phyloP scores from a whole-genome alignment of 2,888 invertebrate genomes.

The Teleogryllus oceanicus region DNA sequence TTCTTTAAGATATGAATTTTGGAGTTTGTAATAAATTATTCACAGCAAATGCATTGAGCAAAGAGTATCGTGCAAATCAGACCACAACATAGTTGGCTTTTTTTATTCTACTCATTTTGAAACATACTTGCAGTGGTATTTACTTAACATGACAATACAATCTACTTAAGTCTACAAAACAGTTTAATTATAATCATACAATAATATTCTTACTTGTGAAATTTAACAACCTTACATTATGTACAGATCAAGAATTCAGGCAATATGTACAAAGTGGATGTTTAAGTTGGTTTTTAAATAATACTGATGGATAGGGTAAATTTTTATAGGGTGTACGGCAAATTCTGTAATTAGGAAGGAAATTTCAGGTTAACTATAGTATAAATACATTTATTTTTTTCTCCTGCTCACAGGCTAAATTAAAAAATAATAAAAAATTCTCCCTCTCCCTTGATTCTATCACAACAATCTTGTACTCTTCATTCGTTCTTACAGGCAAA shows the following conservation, averaged over 20 bases:
- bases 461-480: neutral
- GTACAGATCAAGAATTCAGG: conserved; percentile 28
- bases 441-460: neutral
- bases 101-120: neutral
- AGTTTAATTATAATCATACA: neutral
- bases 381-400: conserved; percentile 18
- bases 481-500: neutral
- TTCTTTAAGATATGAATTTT: conserved; percentile 26
- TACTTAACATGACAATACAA: conserved; percentile 20
- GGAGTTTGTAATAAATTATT: conserved; percentile 19
- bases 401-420: neutral
- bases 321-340: neutral
- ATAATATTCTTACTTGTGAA: conserved; percentile 21
- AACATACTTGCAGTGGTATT: neutral
- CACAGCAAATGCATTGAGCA: conserved; percentile 29
- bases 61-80: conserved; percentile 22
- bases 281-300: neutral
- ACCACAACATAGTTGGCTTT: neutral
- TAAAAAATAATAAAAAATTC: neutral
- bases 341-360: neutral
- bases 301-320: conserved; percentile 32
- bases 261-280: conserved; percentile 29
- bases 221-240: conserved; percentile 29
- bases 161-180: conserved; percentile 20
- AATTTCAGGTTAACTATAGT: conserved; percentile 6